Conservation (phyloP, 2,113 vertebrate species). For the Antigone vipio region DNA sequence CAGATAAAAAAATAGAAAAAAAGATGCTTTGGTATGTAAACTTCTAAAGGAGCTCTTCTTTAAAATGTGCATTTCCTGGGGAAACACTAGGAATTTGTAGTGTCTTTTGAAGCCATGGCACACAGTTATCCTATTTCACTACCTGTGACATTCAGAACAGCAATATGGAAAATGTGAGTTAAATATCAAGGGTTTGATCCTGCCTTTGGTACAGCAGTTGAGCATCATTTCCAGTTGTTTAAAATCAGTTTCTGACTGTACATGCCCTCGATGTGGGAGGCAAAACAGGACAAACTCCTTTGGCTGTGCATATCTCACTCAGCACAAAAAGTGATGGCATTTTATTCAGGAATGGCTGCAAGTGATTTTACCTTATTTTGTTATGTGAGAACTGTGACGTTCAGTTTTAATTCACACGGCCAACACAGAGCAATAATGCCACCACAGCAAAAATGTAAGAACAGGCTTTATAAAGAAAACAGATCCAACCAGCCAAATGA, state of each 20-base stretch:
- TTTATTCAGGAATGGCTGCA: not conserved
- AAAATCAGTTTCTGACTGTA: not conserved
- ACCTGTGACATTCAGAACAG: not conserved
- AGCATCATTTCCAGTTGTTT: not conserved
- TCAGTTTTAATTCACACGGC: not conserved
- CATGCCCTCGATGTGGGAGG: rapidly evolving
- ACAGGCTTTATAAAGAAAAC: not conserved
- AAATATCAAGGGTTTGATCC: not conserved
- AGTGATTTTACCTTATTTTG: not conserved
- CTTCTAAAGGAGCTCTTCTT: not conserved
- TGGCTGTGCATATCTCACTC: not conserved
- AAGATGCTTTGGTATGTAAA: not conserved
- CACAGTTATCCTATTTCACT: not conserved
- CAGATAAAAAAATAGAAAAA: not conserved
- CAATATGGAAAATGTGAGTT: not conserved
- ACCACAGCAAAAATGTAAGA: not conserved
- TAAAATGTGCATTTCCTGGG: not conserved
- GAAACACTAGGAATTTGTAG: not conserved
- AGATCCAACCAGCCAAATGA: not conserved
- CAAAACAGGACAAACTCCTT: not conserved
- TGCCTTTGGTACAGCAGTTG: not conserved
- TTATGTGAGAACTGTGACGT: not conserved
- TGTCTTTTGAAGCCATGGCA: not conserved
- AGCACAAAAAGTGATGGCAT: not conserved
- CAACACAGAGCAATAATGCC: not conserved